Evolutionary conservation across 2,797 vertebrate genomes (phyloP), one percentile per base, ranked within the genome.

Genomic region (Falco berigora): DNA sequence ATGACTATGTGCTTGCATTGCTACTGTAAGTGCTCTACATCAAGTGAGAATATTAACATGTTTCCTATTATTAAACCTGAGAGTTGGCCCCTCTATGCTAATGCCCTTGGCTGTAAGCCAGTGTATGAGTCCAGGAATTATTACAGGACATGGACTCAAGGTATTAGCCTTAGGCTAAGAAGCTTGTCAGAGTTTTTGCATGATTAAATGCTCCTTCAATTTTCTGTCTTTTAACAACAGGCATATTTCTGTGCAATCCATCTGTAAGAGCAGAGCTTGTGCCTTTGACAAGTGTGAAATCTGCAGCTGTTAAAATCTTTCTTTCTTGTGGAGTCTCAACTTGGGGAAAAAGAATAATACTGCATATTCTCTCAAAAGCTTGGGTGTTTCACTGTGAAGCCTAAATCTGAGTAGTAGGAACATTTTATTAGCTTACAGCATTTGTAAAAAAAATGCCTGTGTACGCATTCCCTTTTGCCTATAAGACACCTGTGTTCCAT

Each of bases 221-320:
- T 94, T 94, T 87, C 62, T 46, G 22, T 49, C 28, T 67, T 78
- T 87, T 63, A 90, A 92, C 67, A 85, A 42, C 27, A 44, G 27
- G 25, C 2, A 0, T 56, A 20, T 79, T 87, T 85, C 75, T 63
- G 20, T 86, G 36, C 68, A 88, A 90, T 44, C 77, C 62, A 28
- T 74, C 62, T 74, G 21, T 62, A 91, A 88, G 52, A 58, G 59
- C 25, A 46, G 25, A 25, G 25, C 30, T 63, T 81, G 32, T 90
- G 53, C 19, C 74, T 96, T 74, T 68, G 79, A 80, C 61, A 92
- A 0, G 2, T 61, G 68, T 68, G 72, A 92, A 91, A 86, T 73
- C 61, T 62, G 73, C 82, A 93, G 58, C 92, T 92, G 76, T 78
- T 66, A 86, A 86, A 90, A 88, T 88, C 59, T 71, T 80, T 87